Base-by-base conservation (phyloP, 2,888 invertebrate genomes). In the Monochamus alternatus region DNA sequence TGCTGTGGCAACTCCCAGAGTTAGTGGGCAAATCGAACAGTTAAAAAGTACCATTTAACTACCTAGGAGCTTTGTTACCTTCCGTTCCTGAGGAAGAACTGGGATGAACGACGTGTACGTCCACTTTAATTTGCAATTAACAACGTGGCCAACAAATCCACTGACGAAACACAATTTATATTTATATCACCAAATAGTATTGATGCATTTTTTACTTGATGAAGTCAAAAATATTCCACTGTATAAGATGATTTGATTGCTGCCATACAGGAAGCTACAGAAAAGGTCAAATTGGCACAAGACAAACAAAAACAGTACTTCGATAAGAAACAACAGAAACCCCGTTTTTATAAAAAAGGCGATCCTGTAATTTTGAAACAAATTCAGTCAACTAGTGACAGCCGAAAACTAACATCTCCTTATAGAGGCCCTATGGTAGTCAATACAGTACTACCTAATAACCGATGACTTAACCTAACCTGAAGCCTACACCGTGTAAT, bases 1-100 rank as follows among this genome's bases (percentile, higher is more conserved):
- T 68, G 81, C 85, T 0, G 60, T 60, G 12, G 65, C 71, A 7
- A 83, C 84, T 5, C 84, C 84, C 5, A 44, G 85, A 52, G 84
- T 84, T 0, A 87, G 88, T 68, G 87, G 87, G 0, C 87, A 87
- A 55, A 84, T 83, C 0, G 87, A 78, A 68, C 72, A 85, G 14
- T 76, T 83, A 14, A 86, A 85, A 64, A 67, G 83, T 0, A 86
- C 84, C 0, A 71, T 86, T n/a, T n/a, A n/a, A n/a, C n/a, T n/a
- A n/a, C n/a, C 60, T 85, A 0, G 76, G 78, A 38, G 81, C 85
- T 1, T 59, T 47, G 8, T 10, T 47, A 47, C 47, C 47, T 5
- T 47, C 5, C 3, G 8, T 10, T 0, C 0, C 47, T 7, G 47
- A 47, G 8, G 38, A 38, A 38, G 38, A 38, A 38, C 7, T 38